Evolutionary conservation across 2,888 invertebrate genomes (phyloP), one percentile per base, ranked within the genome.

Genomic region (Crematogaster levior): DNA sequence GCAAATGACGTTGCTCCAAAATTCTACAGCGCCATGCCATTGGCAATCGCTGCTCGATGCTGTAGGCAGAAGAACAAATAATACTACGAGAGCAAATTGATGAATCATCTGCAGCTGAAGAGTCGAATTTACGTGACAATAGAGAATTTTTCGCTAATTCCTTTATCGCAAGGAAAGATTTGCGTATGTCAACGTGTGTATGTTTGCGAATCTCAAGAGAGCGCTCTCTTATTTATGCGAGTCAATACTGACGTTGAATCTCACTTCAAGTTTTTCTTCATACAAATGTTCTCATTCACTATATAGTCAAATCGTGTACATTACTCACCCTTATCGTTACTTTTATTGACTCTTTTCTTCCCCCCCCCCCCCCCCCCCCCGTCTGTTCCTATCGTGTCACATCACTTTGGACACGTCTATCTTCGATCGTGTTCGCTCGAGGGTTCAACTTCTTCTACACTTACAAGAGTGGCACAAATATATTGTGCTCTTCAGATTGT

Each of bases 1-100:
- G 73, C 86, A 86, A 5, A 87, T 15, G 3, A 79, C 68, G 4
- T 68, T 73, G 7, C 84, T 82, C 86, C 86, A 86, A 53, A 84
- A 87, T 46, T 79, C 74, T 0, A 81, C 3, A 1, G 70, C 68
- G 9, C 12, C 10, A 1, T 18, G 24, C 77, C 79, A 68, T 79
- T 5, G 82, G 6, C 24, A 27, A 21, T 12, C 77, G 21, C n/a
- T 21, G 12, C 10, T 21, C 9, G 43, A 43, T 56, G 9, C 10
- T 51, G 34, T 10, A 27, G 9, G 15, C 43, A 53, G 12, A 12
- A 43, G 43, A 40, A 37, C 58, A 7, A 30, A 30, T 6, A 40
- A 61, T 12, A 21, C 2, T 12, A 56, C 18, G 7, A 77, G 40
- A 40, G 24, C 18, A 24, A 77, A 21, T n/a, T 56, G 21, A 24